Evolutionary conservation across 2,113 vertebrate genomes (phyloP).

Genomic region (Todiramphus chloris): DNA sequence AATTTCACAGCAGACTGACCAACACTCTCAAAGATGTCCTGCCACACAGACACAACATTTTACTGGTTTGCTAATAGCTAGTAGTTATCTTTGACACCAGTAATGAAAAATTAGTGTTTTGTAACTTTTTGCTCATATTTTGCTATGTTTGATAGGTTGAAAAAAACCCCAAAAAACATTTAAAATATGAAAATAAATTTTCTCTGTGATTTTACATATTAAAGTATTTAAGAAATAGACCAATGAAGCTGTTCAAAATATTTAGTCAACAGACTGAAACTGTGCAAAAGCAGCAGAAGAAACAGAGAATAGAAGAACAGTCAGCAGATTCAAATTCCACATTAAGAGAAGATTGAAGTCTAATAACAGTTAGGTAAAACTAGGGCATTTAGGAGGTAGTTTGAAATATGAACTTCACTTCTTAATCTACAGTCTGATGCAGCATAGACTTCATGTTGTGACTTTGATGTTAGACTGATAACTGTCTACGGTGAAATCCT

Average conservation of each 20-base stretch:
- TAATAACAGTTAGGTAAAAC: not conserved
- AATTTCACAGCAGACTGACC: not conserved
- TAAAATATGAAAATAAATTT: not conserved
- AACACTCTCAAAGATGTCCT: not conserved
- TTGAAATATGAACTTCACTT: not conserved
- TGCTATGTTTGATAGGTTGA: not conserved
- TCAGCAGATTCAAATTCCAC: not conserved
- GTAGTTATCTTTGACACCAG: not conserved
- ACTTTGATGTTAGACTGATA: not conserved
- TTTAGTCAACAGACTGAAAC: not conserved
- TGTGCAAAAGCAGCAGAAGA: not conserved
- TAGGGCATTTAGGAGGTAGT: not conserved
- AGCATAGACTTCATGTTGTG: accelerated
- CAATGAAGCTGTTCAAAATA: not conserved
- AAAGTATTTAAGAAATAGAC: not conserved
- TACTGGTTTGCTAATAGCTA: not conserved
- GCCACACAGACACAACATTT: not conserved
- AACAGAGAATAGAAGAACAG: not conserved
- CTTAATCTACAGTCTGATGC: not conserved
- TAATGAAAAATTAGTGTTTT: not conserved
- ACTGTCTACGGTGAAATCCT: not conserved
- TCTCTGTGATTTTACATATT: not conserved
- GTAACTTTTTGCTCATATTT: not conserved
- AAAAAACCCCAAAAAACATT: not conserved
- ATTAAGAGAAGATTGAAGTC: not conserved